Evolutionary conservation across 2,888 invertebrate genomes (phyloP).

Genomic region (Kuschelorhynchus macadamiae): DNA sequence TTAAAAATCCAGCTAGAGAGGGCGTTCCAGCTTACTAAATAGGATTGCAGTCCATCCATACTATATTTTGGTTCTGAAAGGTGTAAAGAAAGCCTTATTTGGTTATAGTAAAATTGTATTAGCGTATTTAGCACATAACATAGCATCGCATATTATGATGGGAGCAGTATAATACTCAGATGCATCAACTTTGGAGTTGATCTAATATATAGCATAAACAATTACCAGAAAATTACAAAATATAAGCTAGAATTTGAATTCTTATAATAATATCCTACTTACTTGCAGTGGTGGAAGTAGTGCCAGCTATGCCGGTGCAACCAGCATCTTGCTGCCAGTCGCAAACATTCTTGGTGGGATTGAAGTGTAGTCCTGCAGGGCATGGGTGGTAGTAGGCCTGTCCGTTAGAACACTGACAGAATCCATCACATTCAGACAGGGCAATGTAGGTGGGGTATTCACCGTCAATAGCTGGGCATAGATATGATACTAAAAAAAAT

Average conservation of each 20-base stretch:
- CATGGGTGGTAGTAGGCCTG: constrained; percentile 47
- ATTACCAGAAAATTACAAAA: no score
- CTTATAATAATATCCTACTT: no score
- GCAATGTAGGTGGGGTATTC: constrained; percentile 49
- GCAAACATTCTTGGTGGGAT: constrained; percentile 50
- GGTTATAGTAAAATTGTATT: no score
- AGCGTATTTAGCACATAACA: no score
- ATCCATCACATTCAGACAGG: constrained; percentile 50
- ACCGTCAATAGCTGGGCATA: constrained; percentile 52
- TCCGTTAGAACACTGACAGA: constrained; percentile 53
- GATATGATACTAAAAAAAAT: constrained; percentile 19
- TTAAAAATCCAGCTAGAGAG: constrained; percentile 32
- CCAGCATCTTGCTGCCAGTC: constrained; percentile 54
- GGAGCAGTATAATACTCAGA: no score
- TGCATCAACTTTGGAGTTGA: no score
- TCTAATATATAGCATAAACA: no score
- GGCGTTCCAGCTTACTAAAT: constrained; percentile 30
- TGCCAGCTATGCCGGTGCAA: constrained; percentile 42
- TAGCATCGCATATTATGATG: no score
- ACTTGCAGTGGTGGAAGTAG: constrained; percentile 28
- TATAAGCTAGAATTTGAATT: no score
- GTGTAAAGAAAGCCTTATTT: no score
- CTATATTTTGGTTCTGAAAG: constrained; percentile 32
- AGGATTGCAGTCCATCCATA: constrained; percentile 25
- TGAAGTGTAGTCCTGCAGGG: constrained; percentile 43